Evolutionary conservation across 2,113 vertebrate genomes (phyloP).

Genomic region (Ovis aries): ARS-UI_Ramb_v3.0 NC_056060.1:30590001-30590500

Average conservation of each 20-base stretch:
- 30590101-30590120: neutral
- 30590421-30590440: neutral
- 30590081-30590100: neutral
- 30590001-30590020: neutral
- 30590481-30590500: neutral
- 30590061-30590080: neutral
- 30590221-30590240: neutral
- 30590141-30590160: constrained; percentile 10
- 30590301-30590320: neutral
- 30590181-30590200: neutral
- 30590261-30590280: neutral
- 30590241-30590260: neutral
- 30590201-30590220: neutral
- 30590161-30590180: neutral
- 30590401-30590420: neutral
- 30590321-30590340: neutral
- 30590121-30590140: neutral
- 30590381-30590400: neutral
- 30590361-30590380: neutral
- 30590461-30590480: neutral
- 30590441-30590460: neutral
- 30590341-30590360: too few species aligned
- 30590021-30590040: neutral
- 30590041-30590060: neutral
- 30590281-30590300: neutral